Evolutionary conservation across 2,888 invertebrate genomes (phyloP).

Genomic region (Mythimna impura): DNA sequence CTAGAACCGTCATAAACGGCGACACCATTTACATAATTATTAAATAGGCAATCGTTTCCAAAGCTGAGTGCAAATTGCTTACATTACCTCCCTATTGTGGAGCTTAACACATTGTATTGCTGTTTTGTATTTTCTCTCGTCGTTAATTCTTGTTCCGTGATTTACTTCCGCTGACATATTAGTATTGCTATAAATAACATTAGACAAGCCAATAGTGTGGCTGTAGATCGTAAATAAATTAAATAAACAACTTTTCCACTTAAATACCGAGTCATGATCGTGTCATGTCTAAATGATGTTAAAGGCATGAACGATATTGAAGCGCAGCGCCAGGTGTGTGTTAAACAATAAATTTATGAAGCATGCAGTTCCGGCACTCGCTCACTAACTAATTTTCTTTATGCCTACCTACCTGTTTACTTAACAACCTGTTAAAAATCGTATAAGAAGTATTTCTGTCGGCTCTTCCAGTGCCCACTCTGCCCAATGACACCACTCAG

Average conservation of each 20-base stretch:
- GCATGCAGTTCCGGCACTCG: conserved; percentile 62
- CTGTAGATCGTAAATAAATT: conserved; percentile 6
- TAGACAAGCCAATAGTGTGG: background rate
- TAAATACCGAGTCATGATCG: background rate
- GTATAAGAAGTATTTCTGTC: conserved; percentile 19
- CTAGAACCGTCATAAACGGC: conserved; percentile 63
- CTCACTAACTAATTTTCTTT: conserved; percentile 56
- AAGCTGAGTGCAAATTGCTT: conserved; percentile 56
- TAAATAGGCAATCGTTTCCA: conserved; percentile 57
- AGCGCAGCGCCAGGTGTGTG: conserved; percentile 51
- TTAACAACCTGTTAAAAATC: conserved; percentile 38
- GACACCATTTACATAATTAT: conserved; percentile 63
- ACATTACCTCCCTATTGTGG: conserved; percentile 51
- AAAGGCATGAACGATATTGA: conserved; percentile 45
- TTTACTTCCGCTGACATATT: conserved; percentile 27
- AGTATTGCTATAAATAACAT: conserved; percentile 7
- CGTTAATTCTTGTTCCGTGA: conserved; percentile 26
- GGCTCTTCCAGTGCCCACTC: conserved; percentile 54
- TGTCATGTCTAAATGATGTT: conserved; percentile 40
- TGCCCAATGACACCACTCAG: conserved; percentile 59
- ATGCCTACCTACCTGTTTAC: conserved; percentile 30
- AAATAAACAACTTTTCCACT: conserved; percentile 6
- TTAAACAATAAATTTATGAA: conserved; percentile 64
- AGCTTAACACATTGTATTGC: conserved; percentile 34
- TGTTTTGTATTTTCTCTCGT: conserved; percentile 35